phyloP scores from a whole-genome alignment of 2,113 vertebrate species.

The Panthera leo region DNA sequence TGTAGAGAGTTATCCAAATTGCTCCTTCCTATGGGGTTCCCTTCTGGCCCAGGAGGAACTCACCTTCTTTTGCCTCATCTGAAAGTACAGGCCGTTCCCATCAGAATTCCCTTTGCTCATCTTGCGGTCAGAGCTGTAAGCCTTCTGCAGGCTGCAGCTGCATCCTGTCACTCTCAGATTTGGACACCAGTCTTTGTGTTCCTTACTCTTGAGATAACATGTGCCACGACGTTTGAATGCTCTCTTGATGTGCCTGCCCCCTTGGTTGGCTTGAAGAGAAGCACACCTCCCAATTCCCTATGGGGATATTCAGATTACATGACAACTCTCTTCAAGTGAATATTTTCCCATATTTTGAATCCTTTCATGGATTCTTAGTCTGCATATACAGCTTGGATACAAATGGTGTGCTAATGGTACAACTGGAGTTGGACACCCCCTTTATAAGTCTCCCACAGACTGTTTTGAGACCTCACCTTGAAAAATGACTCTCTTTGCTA shows the following conservation, averaged over 20 bases:
- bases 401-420: neutral
- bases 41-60: neutral
- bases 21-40: neutral
- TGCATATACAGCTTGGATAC: neutral
- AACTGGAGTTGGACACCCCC: neutral
- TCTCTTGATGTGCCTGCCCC: neutral
- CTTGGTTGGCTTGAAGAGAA: neutral
- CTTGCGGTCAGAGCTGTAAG: neutral
- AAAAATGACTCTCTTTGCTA: neutral
- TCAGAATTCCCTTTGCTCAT: neutral
- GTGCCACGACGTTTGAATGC: neutral
- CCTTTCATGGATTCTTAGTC: neutral
- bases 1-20: neutral
- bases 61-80: neutral
- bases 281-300: neutral
- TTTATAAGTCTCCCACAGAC: neutral
- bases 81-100: neutral
- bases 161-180: neutral
- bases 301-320: neutral
- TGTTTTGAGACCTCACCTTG: neutral
- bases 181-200: neutral
- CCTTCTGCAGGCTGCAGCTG: neutral
- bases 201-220: neutral
- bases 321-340: neutral
- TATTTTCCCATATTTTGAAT: neutral